Evolutionary conservation across 2,888 invertebrate species (phyloP).

Genomic region (Maniola hyperantus): DNA sequence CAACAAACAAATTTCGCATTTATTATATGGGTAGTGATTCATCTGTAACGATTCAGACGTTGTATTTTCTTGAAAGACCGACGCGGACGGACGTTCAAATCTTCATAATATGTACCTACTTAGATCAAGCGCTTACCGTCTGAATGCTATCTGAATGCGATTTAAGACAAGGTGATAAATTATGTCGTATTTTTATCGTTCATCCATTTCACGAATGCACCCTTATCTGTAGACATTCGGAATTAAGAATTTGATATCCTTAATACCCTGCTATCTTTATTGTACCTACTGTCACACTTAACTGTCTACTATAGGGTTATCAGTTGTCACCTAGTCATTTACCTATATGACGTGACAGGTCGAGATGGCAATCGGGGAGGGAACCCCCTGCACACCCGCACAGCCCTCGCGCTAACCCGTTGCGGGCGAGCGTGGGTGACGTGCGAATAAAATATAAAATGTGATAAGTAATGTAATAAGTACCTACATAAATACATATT

Average conservation of each 20-base stretch:
- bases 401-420: no score
- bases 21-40: no score
- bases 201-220: conserved; percentile 17
- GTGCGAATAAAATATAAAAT: no score
- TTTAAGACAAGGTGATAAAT: conserved; percentile 3
- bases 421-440: no score
- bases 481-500: no score
- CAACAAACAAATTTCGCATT: no score
- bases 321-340: neutral
- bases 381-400: no score
- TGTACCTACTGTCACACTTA: neutral
- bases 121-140: conserved; percentile 11
- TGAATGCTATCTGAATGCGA: neutral
- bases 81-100: neutral
- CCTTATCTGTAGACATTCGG: conserved; percentile 3
- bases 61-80: neutral
- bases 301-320: neutral
- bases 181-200: conserved; percentile 11
- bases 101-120: no score
- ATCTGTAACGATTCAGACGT: neutral
- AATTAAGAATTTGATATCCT: conserved; percentile 4
- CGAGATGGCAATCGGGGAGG: no score
- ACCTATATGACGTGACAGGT: no score
- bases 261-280: conserved; percentile 4
- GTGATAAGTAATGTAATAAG: no score